Evolutionary conservation across 1,140 invertebrate species (phyloP).

Genomic region (Armadillidium nasatum): DNA sequence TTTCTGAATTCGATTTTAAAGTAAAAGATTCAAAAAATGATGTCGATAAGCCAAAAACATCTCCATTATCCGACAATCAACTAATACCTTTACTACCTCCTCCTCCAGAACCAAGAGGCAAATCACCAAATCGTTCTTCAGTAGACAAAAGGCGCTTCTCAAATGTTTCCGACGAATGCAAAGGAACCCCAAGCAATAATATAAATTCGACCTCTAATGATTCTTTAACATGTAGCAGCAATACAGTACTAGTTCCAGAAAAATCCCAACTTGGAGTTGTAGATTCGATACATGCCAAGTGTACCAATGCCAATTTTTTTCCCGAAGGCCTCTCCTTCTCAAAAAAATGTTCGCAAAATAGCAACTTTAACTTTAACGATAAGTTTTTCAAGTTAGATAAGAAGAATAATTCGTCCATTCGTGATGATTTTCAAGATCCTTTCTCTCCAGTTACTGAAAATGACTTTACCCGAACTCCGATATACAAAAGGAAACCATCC

Average conservation of each 20-base stretch:
- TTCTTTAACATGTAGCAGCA: too few species aligned
- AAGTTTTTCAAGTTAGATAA: too few species aligned
- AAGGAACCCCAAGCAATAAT: not conserved
- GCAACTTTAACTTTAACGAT: too few species aligned
- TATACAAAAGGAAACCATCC: not conserved
- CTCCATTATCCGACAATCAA: not conserved
- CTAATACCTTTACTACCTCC: not conserved
- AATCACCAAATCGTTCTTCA: not conserved
- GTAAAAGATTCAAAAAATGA: not conserved
- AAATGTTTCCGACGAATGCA: not conserved
- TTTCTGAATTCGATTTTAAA: not conserved
- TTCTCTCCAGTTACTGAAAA: not conserved
- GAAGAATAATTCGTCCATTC: too few species aligned
- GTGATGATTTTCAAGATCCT: not conserved
- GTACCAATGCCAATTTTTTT: not conserved
- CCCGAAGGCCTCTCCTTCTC: not conserved
- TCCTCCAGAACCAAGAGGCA: not conserved
- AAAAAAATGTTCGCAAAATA: not conserved
- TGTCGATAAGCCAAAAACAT: not conserved
- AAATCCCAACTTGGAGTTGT: too few species aligned
- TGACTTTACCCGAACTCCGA: not conserved
- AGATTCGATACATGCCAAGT: not conserved
- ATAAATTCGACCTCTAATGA: not conserved
- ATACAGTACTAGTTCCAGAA: too few species aligned
- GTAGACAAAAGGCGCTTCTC: not conserved